phyloP scores from a whole-genome alignment of 2,113 vertebrate species.

The Xiphias gladius region DNA sequence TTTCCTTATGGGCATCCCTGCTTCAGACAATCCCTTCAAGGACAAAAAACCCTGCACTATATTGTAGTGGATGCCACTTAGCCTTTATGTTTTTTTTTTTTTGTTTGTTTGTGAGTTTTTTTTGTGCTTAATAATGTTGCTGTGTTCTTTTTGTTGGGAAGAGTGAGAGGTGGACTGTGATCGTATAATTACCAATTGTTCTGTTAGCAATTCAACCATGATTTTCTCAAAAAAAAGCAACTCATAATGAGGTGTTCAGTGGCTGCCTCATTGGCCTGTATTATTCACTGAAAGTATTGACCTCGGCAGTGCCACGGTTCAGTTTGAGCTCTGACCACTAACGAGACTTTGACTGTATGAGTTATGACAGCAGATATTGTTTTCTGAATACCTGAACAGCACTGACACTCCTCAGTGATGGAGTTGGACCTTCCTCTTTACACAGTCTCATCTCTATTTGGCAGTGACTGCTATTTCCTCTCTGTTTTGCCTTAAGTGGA shows the following conservation, averaged over 20 bases:
- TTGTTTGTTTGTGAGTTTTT: not conserved
- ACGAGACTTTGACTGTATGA: constrained; percentile 33
- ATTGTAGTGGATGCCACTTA: constrained; percentile 85
- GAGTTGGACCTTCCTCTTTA: constrained; percentile 10
- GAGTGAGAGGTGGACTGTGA: constrained; percentile 49
- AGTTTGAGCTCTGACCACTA: constrained; percentile 54
- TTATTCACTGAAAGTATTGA: constrained; percentile 25
- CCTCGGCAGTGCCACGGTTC: constrained; percentile 12
- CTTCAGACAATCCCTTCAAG: constrained; percentile 99
- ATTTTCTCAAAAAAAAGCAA: constrained; percentile 12
- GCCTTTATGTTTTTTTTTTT: constrained; percentile 51
- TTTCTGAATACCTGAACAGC: constrained; percentile 13
- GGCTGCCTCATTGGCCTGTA: not conserved
- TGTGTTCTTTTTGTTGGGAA: constrained; percentile 60
- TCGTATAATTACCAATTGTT: constrained; percentile 44
- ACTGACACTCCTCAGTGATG: constrained; percentile 1
- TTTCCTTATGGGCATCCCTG: constrained; percentile 91
- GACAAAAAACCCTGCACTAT: constrained; percentile 97
- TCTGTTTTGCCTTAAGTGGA: constrained; percentile 51
- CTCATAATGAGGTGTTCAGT: constrained; percentile 12
- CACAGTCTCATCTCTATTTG: constrained; percentile 19
- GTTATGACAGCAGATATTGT: not conserved
- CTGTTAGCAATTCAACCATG: constrained; percentile 44
- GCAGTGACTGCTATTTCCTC: constrained; percentile 54
- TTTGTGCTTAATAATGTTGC: constrained; percentile 73